Evolutionary conservation across 1,140 invertebrate species (phyloP), one percentile per base, ranked within the genome.

Genomic region (Drosophila lowei): DNA sequence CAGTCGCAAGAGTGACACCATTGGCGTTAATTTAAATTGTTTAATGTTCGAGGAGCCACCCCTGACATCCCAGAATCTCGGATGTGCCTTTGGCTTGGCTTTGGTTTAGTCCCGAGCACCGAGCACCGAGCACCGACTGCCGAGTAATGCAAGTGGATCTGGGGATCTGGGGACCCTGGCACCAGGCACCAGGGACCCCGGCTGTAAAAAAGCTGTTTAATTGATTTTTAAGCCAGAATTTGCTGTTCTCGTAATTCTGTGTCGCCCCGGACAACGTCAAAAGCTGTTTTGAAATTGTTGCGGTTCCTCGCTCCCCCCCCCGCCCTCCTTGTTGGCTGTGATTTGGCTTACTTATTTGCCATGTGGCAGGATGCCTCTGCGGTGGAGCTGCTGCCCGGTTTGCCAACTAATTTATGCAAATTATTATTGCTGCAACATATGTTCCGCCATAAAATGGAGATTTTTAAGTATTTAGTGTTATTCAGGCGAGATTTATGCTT

Each of bases 11-110:
- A 89, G 80, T 89, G 86, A 89, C 86, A 89, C 86, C 86, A 89
- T 78, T 86, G 86, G 86, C 86, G 86, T 89, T 89, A 90, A 89
- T 89, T 89, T 89, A 89, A 89, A 89, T 89, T 89, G 86, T 86
- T 90, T 85, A 89, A 85, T 90, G 76, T 84, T 80, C 65, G 66
- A 66, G 74, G 64, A 48, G 56, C 70, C 67, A 63, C 77, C 75
- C 65, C 70, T 63, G 56, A 71, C 44, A 71, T 59, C 83, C 77
- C 34, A 59, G 56, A 88, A 86, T 86, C 83, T 88, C 59, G 67
- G 70, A 25, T 25, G 23, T 25, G 23, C 23, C 23, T 25, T 25
- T 25, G 23, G 23, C 23, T 25, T 25, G 65, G 67, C 72, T 83
- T 76, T 80, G 74, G 30, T 68, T 78, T 68, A 48, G 56, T 58